Evolutionary conservation across 2,797 vertebrate genomes (phyloP).

Genomic region (Falco peregrinus): DNA sequence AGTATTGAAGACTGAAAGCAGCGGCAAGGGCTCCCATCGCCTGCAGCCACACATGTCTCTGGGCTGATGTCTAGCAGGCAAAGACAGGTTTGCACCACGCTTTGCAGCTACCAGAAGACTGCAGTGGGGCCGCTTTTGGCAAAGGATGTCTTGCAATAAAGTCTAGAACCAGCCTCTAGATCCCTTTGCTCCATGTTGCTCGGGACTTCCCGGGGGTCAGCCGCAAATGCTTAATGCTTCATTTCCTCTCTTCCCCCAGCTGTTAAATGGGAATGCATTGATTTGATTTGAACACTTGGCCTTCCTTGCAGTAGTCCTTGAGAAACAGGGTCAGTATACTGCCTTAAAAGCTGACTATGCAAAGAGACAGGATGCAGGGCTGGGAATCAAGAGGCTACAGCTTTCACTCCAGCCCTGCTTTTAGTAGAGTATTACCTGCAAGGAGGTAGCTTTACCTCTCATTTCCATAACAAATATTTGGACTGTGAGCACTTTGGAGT

Average conservation of each 20-base stretch:
- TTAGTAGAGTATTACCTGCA: background rate
- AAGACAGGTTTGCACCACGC: background rate
- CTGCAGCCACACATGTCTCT: background rate
- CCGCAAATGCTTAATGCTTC: background rate
- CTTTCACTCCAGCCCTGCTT: background rate
- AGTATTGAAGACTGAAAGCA: background rate
- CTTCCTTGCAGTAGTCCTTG: background rate
- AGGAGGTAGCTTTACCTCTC: background rate
- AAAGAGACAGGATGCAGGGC: background rate
- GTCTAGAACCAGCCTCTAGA: background rate
- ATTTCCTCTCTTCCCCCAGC: background rate
- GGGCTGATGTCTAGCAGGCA: background rate
- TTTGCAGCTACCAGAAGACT: background rate
- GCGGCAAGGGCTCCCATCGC: rapidly evolving
- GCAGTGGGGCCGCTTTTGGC: background rate
- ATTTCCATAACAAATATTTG: background rate
- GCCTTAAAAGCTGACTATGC: background rate
- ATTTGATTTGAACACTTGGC: background rate
- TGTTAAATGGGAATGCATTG: background rate
- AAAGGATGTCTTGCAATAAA: background rate
- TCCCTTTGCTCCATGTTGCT: background rate
- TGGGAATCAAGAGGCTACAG: background rate
- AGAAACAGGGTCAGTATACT: background rate
- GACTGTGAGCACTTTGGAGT: background rate
- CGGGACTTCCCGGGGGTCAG: background rate